A percentile compares a stretch with the other conserved stretches of the same genome.
Conservation (phyloP, 2,888 invertebrate species). For the Lycocerus yunnanus region DNA sequence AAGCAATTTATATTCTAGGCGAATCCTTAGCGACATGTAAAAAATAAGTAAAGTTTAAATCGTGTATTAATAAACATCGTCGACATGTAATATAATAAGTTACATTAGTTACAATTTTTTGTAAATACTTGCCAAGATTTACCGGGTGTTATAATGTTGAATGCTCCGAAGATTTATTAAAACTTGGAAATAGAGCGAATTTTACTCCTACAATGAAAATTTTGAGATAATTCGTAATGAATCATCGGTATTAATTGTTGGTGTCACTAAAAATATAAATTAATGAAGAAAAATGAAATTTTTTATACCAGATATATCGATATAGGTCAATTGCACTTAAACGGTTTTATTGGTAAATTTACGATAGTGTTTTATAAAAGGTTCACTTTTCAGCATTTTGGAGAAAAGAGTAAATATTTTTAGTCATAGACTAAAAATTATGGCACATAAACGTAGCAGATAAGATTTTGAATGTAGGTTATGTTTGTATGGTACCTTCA, state of each 20-base stretch:
- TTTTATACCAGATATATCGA: neutral
- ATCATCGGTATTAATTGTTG: neutral
- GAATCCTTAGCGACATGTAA: neutral
- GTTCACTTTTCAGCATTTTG: neutral
- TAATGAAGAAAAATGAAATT: neutral
- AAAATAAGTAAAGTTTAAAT: neutral
- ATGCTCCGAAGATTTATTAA: neutral
- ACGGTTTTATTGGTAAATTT: neutral
- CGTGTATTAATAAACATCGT: neutral
- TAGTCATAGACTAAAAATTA: neutral
- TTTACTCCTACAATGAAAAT: neutral
- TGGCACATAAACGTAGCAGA: neutral
- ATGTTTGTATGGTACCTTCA: neutral
- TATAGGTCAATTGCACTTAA: neutral
- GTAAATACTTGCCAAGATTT: neutral
- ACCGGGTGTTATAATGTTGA: neutral
- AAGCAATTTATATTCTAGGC: neutral
- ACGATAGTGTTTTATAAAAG: neutral
- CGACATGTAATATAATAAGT: neutral
- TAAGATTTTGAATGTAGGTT: conserved; percentile 1
- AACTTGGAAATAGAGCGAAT: neutral
- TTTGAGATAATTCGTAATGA: neutral
- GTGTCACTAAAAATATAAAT: neutral
- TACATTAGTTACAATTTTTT: neutral
- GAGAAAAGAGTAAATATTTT: neutral